Base-by-base conservation (phyloP, 2,888 invertebrate genomes). In the Omphaloscelis lunosa region DNA sequence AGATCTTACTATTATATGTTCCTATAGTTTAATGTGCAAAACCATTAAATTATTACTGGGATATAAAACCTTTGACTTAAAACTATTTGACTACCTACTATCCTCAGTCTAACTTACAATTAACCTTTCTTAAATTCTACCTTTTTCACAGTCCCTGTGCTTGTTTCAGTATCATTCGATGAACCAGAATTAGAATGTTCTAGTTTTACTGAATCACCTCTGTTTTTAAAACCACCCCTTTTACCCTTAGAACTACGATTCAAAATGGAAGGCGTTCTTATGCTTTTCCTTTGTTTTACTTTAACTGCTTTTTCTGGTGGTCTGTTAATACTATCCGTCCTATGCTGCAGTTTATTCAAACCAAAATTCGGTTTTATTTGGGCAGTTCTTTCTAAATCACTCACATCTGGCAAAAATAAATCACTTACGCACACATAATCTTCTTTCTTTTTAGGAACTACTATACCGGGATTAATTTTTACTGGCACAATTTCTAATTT, bases 181-280 rank as follows among this genome's bases (percentile, higher is more conserved):
- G 97, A 97, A 80, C 97, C 97, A 15, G 97, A 97, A 91, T 97
- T 97, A 17, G 97, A 97, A 93, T 97, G 95, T 90, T 97, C 96
- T 85, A 95, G 91, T 86, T 93, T 94, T 78, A 89, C 92, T 69
- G 88, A 80, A 90, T 93, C 93, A 89, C 80, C 87, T 86, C 92
- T 94, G 77, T 70, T 90, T 84, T 84, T 92, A 82, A 90, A 89
- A 89, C 89, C 91, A 77, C 27, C n/a, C 9, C 85, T 91, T 87
- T 90, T 94, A 66, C 86, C 90, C 82, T 93, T 95, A n/a, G 90
- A 85, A 77, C 89, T 90, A 87, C 93, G 94, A 75, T 88, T 93
- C 62, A 95, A 90, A 86, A 96, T 91, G 5, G 92, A 91, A 63
- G 90, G 85, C 11, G 95, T 92, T 82, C 94, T 95, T 7, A 92